Percentiles rank a stretch among this genome's conserved stretches.
phyloP scores from a whole-genome alignment of 2,797 vertebrate genomes.

The Linurgus olivaceus region DNA sequence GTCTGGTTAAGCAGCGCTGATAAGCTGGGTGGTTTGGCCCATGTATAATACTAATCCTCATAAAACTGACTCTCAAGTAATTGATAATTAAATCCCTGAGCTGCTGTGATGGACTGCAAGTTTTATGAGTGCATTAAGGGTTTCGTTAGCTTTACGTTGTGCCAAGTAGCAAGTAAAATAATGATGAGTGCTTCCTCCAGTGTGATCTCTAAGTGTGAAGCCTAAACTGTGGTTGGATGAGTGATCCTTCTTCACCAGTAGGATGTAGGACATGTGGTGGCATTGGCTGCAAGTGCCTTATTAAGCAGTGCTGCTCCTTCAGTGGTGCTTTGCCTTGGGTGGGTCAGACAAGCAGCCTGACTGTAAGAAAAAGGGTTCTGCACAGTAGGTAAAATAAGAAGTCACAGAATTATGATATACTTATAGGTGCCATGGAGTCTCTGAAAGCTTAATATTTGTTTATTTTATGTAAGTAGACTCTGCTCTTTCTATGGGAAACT shows the following conservation, averaged over 20 bases:
- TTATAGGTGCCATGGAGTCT: neutral
- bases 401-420: neutral
- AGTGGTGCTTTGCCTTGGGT: neutral
- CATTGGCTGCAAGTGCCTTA: neutral
- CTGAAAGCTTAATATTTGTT: neutral
- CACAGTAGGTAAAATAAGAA: neutral
- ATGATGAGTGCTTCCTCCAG: neutral
- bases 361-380: neutral
- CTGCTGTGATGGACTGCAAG: neutral
- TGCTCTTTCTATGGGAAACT: neutral
- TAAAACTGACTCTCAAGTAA: constrained; percentile 7
- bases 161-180: neutral
- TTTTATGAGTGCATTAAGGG: neutral
- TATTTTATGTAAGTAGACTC: neutral
- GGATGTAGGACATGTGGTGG: accelerated
- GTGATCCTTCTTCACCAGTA: neutral
- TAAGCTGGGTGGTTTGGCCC: constrained; percentile 8
- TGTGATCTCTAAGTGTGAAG: neutral
- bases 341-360: neutral
- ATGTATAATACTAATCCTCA: neutral
- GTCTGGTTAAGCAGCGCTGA: constrained; percentile 9
- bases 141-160: neutral
- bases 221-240: neutral
- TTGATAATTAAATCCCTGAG: constrained; percentile 37
- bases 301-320: neutral